phyloP scores from a whole-genome alignment of 1,140 invertebrate genomes.

The Spodoptera litura region DNA sequence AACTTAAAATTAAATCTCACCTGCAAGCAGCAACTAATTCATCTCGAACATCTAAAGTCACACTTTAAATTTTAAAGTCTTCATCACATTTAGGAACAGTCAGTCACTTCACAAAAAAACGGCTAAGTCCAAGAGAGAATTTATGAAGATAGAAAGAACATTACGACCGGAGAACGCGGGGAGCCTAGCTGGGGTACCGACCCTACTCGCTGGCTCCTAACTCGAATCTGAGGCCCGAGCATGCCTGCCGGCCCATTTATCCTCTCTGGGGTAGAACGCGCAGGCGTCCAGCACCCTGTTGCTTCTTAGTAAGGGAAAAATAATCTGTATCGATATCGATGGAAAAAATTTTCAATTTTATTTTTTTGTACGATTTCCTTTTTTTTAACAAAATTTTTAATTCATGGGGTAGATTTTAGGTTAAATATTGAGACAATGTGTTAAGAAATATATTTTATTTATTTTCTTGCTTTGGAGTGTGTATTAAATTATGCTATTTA shows the following conservation, averaged over 20 bases:
- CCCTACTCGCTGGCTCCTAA: conserved; percentile 54
- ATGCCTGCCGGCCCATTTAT: conserved; percentile 73
- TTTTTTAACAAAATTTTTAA: background rate
- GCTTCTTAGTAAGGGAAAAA: conserved; percentile 70
- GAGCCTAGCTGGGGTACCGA: conserved; percentile 39
- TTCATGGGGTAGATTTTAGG: background rate
- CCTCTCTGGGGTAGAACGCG: conserved; percentile 73
- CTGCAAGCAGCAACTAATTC: conserved; percentile 30
- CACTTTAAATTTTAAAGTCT: conserved; percentile 30
- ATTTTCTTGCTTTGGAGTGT: background rate
- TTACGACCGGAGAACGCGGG: conserved; percentile 55
- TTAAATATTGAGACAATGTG: too few species aligned
- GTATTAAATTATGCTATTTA: background rate
- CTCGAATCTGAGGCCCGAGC: conserved; percentile 70
- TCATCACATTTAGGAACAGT: conserved; percentile 39
- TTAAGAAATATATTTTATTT: background rate
- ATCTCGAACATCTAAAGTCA: conserved; percentile 40
- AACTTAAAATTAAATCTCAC: conserved; percentile 13
- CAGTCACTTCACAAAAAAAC: conserved; percentile 50
- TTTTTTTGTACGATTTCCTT: background rate
- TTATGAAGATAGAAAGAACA: conserved; percentile 61
- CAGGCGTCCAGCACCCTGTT: conserved; percentile 84
- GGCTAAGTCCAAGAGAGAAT: conserved; percentile 16
- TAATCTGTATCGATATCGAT: conserved; percentile 59
- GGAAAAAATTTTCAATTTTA: conserved; percentile 15